These are phyloP conservation scores for Ectemnius cavifrons DNA, from an alignment of 2,888 invertebrate genomes.

Conservation along the genomic window DNA sequence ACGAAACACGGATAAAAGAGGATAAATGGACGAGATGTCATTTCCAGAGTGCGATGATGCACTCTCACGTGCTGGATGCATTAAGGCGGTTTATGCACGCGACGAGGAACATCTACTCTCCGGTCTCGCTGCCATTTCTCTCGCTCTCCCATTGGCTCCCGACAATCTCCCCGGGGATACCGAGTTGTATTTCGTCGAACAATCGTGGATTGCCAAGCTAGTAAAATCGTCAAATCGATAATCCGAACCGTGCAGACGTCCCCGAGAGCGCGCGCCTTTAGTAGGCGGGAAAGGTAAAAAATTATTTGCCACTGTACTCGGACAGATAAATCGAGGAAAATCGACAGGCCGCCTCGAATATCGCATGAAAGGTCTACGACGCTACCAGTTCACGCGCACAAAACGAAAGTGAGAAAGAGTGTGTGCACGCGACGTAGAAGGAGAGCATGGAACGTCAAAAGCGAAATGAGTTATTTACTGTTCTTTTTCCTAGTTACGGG, in stretches of 20 bases:
- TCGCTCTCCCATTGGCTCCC: background rate
- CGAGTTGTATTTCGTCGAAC: slow-evolving; percentile 10
- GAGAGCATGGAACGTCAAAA: slow-evolving; percentile 35
- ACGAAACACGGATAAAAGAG: slow-evolving; percentile 55
- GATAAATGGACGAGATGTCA: slow-evolving; percentile 58
- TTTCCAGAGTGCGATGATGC: slow-evolving; percentile 62
- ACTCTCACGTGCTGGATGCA: slow-evolving; percentile 63
- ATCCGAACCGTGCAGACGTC: slow-evolving; percentile 17
- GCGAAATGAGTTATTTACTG: slow-evolving; percentile 41
- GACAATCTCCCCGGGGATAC: background rate
- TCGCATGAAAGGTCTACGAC: slow-evolving; percentile 20
- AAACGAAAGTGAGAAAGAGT: no score
- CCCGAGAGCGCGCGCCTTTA: slow-evolving; percentile 14
- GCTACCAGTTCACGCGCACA: slow-evolving; percentile 8
- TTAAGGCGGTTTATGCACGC: slow-evolving; percentile 68
- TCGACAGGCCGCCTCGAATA: slow-evolving; percentile 36
- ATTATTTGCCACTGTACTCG: slow-evolving; percentile 30
- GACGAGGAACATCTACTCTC: slow-evolving; percentile 51
- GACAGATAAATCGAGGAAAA: slow-evolving; percentile 36
- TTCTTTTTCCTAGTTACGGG: slow-evolving; percentile 18
- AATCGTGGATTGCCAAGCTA: slow-evolving; percentile 43
- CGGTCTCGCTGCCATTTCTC: slow-evolving; percentile 9
- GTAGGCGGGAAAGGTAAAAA: slow-evolving; percentile 1
- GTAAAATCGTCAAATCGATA: slow-evolving; percentile 58
- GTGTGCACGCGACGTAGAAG: no score